Conservation (phyloP, 2,797 vertebrate species). For the Aplochiton taeniatus region DNA sequence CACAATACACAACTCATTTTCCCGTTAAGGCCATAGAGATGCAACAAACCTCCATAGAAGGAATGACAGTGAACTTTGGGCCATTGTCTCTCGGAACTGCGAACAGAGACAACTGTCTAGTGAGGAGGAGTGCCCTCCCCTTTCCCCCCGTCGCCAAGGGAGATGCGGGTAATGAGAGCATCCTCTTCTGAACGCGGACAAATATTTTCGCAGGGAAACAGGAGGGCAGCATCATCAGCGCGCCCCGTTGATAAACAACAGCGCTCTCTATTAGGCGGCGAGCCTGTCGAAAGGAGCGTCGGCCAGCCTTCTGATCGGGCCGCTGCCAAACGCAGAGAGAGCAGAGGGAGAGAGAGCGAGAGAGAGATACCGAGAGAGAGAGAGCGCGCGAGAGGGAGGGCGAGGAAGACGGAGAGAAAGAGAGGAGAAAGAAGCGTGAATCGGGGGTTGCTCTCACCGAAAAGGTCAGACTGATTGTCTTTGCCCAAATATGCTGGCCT, state of each 20-base stretch:
- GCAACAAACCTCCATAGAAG: too few species aligned
- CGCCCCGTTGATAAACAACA: slow-evolving; percentile 56
- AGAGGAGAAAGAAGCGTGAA: slow-evolving; percentile 59
- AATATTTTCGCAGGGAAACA: slow-evolving; percentile 57
- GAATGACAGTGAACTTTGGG: too few species aligned
- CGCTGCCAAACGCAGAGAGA: neutral
- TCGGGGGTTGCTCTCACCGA: slow-evolving; percentile 65
- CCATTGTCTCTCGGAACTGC: too few species aligned
- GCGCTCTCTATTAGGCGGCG: slow-evolving; percentile 48
- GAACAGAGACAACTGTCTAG: slow-evolving; percentile 43
- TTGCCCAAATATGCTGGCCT: slow-evolving; percentile 83
- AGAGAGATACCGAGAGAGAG: slow-evolving; percentile 4
- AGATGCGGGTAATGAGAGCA: slow-evolving; percentile 53
- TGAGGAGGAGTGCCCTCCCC: too few species aligned
- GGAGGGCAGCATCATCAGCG: slow-evolving; percentile 54
- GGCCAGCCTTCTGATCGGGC: slow-evolving; percentile 8
- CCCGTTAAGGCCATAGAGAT: too few species aligned
- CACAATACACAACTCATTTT: slow-evolving; percentile 17
- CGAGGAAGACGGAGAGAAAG: slow-evolving; percentile 10
- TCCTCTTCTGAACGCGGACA: slow-evolving; percentile 58
- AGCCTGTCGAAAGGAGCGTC: slow-evolving; percentile 41
- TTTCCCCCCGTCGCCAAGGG: too few species aligned
- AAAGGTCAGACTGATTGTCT: slow-evolving; percentile 85
- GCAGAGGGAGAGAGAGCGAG: neutral
- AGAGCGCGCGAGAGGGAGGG: neutral